A percentile compares a stretch with the other conserved stretches of the same genome.
phyloP scores from a whole-genome alignment of 2,113 vertebrate genomes.

The Bubo scandiacus region DNA sequence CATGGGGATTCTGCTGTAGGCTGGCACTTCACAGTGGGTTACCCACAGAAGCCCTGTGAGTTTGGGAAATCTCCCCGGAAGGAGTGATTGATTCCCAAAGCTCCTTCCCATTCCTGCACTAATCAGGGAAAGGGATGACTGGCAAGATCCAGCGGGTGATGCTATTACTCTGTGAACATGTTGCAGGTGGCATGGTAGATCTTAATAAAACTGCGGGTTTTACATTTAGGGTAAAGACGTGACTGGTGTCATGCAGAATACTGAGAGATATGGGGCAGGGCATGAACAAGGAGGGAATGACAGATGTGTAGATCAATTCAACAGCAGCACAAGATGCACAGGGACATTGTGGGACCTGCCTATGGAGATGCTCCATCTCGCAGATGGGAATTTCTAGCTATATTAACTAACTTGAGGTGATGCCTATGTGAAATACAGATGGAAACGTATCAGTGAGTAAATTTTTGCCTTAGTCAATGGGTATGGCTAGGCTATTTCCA shows the following conservation, averaged over 20 bases:
- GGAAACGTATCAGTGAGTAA: background rate
- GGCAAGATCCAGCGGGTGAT: background rate
- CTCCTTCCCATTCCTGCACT: background rate
- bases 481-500: background rate
- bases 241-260: background rate
- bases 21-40: background rate
- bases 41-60: background rate
- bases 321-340: background rate
- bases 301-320: background rate
- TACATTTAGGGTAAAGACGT: background rate
- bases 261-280: background rate
- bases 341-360: background rate
- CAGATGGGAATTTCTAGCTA: background rate
- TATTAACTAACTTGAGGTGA: background rate
- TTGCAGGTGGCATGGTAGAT: background rate
- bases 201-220: background rate
- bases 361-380: background rate
- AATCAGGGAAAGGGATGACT: background rate
- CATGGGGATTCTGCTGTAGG: background rate
- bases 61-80: background rate
- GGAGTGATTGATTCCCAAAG: background rate
- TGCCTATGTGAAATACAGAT: background rate
- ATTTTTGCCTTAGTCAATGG: background rate
- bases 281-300: background rate
- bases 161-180: background rate